Base-by-base conservation (phyloP, 2,113 vertebrate genomes). In the Engystomops pustulosus region DNA sequence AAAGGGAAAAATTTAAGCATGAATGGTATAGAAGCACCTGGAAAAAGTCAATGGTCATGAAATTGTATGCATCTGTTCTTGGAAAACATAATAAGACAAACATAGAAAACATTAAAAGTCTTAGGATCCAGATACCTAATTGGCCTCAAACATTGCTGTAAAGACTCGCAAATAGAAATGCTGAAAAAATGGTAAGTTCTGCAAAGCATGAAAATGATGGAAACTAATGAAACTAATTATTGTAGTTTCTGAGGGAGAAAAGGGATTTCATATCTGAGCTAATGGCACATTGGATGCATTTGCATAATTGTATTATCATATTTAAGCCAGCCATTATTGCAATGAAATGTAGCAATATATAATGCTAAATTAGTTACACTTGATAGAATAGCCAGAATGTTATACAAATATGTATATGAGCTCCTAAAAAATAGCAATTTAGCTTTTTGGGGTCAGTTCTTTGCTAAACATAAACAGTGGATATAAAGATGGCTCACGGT, bases 201-300 rank as follows among this genome's bases (percentile, higher is more conserved):
- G 25, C 20, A 78, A 78, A 78, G 44, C 70, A 74, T 60, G 53
- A 78, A 78, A 78, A 78, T 78, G 75, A 78, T 78, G 51, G 53
- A 60, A 78, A 78, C 51, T 78, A 78, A 78, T 78, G 75, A 78
- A 78, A 78, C 51, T 78, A 77, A 78, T 78, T 78, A 78, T 78
- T 78, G 75, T 41, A 78, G 75, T 60, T 78, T 78, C 75, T 70
- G 44, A 81, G 67, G 47, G 49, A 81, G 49, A 58, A 80, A 68
- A 70, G 34, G n/a, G 67, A 72, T 81, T 71, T 71, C 80, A 71
- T 55, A 70, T 81, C 68, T 81, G 47, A 81, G 47, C 34, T 70
- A 70, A 70, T 70, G 65, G 44, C 79, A 81, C 45, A 81, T 36
- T 51, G 20, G 44, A 47, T 32, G 6, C 51, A 81, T 81, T 81